phyloP scores from a whole-genome alignment of 2,113 vertebrate species.

The Saguinus midas region DNA sequence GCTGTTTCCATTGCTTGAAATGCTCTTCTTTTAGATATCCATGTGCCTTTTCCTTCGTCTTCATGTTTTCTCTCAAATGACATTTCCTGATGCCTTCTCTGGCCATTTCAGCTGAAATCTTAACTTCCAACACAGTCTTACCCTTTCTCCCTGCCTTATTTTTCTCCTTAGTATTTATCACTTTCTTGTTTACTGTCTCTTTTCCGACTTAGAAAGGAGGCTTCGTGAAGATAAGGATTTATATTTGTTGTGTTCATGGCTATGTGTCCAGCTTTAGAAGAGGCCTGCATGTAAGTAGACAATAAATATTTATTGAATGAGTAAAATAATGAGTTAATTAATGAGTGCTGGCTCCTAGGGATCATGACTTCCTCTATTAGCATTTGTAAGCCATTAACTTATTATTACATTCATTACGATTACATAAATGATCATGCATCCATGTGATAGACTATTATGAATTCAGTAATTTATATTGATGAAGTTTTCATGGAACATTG shows the following conservation, averaged over 20 bases:
- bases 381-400: background rate
- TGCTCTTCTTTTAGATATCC: background rate
- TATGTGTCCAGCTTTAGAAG: background rate
- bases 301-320: background rate
- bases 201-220: background rate
- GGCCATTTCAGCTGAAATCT: background rate
- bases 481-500: background rate
- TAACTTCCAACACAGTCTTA: background rate
- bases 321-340: background rate
- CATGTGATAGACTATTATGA: background rate
- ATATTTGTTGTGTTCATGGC: background rate
- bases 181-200: background rate
- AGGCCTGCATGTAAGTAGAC: background rate
- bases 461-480: conserved; percentile 1
- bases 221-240: background rate
- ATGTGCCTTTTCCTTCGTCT: background rate
- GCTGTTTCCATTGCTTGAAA: background rate
- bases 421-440: background rate
- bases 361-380: background rate
- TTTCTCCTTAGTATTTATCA: background rate
- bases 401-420: background rate
- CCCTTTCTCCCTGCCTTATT: background rate
- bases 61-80: background rate
- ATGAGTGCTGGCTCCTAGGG: background rate
- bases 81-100: background rate